These are phyloP conservation scores for Aphyosemion australe DNA, from an alignment of 2,113 vertebrate species.

Conservation along the genomic window DNA sequence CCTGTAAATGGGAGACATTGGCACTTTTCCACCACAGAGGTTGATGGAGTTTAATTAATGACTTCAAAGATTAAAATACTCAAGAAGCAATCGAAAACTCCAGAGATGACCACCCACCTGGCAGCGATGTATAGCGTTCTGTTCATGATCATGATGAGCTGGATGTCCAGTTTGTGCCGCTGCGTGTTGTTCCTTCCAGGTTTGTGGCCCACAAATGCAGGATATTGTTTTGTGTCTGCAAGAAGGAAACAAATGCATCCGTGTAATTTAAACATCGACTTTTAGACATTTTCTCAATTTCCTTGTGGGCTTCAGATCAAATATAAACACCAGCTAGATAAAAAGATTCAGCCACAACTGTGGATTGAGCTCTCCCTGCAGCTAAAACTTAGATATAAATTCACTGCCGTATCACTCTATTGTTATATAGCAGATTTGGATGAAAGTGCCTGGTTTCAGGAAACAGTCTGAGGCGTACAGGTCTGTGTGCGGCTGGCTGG, in stretches of 20 bases:
- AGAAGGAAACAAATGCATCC: conserved; percentile 5
- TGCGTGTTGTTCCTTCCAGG: conserved; percentile 96
- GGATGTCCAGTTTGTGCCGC: conserved; percentile 95
- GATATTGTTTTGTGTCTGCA: conserved; percentile 98
- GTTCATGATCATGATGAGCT: conserved; percentile 95
- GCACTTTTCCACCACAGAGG: too few relatives aligned
- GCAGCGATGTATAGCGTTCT: conserved; percentile 94
- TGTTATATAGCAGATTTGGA: conserved; percentile 57
- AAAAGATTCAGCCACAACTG: conserved; percentile 31
- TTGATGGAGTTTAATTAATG: too few relatives aligned
- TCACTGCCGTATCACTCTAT: conserved; percentile 38
- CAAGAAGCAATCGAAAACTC: too few relatives aligned
- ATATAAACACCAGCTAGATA: conserved; percentile 30
- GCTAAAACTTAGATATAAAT: conserved; percentile 48
- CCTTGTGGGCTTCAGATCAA: conserved; percentile 21
- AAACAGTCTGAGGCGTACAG: conserved; percentile 45
- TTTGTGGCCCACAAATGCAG: conserved; percentile 97
- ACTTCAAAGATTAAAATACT: too few relatives aligned
- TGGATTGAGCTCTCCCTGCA: conserved; percentile 23
- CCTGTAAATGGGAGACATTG: too few relatives aligned
- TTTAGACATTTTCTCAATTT: conserved; percentile 11
- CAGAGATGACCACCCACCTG: conserved; percentile 58
- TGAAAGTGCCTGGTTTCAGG: conserved; percentile 54
- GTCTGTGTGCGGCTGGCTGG: conserved; percentile 35
- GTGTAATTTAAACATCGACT: too few relatives aligned